A percentile compares a stretch with the other conserved stretches of the same genome.
These are phyloP conservation scores for Cheilosia impressa DNA, from an alignment of 2,888 invertebrate species.

Conservation along the genomic window DNA sequence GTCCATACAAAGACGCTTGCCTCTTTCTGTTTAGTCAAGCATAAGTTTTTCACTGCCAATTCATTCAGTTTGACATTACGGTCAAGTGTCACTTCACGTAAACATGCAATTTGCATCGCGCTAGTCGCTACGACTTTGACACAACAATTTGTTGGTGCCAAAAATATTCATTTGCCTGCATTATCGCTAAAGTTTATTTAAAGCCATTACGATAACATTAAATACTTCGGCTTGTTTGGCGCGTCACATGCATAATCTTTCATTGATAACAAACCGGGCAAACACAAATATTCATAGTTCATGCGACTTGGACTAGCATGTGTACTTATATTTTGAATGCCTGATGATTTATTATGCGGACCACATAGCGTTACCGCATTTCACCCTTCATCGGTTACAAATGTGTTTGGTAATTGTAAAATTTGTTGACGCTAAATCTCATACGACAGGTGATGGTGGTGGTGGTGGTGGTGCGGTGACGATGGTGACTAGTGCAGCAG, in stretches of 20 bases:
- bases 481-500: background rate
- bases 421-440: constrained; percentile 74
- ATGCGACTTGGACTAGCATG: background rate
- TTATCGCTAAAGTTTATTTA: constrained; percentile 33
- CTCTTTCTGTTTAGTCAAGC: no score
- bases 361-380: constrained; percentile 69
- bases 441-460: constrained; percentile 64
- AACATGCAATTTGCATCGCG: constrained; percentile 5
- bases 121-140: background rate
- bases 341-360: constrained; percentile 71
- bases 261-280: constrained; percentile 18
- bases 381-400: constrained; percentile 74
- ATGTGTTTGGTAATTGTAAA: constrained; percentile 74
- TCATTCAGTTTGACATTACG: background rate
- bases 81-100: constrained; percentile 3
- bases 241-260: constrained; percentile 24
- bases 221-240: constrained; percentile 16
- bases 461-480: no score
- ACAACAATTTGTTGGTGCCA: background rate
- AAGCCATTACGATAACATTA: constrained; percentile 26
- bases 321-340: constrained; percentile 26
- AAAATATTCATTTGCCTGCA: background rate
- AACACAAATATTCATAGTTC: background rate
- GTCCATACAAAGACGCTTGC: no score
- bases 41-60: no score